Evolutionary conservation across 2,113 vertebrate species (phyloP).

Genomic region (Nanorana parkeri): DNA sequence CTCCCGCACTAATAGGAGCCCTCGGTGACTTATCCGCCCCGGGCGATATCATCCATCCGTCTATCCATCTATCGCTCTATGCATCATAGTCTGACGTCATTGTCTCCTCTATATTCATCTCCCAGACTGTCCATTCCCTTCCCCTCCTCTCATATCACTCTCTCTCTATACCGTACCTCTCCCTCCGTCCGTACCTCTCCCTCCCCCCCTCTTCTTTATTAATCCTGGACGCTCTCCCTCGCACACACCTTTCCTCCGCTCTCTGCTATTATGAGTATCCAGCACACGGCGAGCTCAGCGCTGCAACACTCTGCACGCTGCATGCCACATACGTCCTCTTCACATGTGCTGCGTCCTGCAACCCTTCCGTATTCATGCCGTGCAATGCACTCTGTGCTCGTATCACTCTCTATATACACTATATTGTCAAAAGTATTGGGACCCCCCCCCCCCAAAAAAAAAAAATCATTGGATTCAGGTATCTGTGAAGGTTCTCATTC

Average conservation of each 20-base stretch:
- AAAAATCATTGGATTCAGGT: no score
- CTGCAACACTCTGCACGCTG: neutral
- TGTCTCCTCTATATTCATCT: neutral
- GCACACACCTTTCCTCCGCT: conserved; percentile 40
- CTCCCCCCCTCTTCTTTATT: conserved; percentile 54
- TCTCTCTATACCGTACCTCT: conserved; percentile 30
- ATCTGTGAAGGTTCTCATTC: no score
- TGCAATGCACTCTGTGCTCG: no score
- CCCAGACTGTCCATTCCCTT: neutral
- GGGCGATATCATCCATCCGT: neutral
- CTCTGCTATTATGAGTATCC: conserved; percentile 27
- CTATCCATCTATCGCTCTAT: conserved; percentile 13
- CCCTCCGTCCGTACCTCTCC: neutral
- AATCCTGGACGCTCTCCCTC: conserved; percentile 54
- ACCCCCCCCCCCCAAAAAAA: no score
- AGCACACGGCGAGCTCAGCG: neutral
- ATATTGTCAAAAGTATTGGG: no score
- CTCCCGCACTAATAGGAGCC: neutral
- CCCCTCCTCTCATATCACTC: neutral
- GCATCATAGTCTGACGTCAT: neutral
- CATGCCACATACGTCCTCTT: neutral
- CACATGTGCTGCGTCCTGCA: neutral
- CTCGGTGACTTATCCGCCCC: neutral
- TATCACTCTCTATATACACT: no score
- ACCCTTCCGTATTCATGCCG: no score